Base-by-base conservation (phyloP, 2,888 invertebrate species). In the Drosophila nigritarsus region DNA sequence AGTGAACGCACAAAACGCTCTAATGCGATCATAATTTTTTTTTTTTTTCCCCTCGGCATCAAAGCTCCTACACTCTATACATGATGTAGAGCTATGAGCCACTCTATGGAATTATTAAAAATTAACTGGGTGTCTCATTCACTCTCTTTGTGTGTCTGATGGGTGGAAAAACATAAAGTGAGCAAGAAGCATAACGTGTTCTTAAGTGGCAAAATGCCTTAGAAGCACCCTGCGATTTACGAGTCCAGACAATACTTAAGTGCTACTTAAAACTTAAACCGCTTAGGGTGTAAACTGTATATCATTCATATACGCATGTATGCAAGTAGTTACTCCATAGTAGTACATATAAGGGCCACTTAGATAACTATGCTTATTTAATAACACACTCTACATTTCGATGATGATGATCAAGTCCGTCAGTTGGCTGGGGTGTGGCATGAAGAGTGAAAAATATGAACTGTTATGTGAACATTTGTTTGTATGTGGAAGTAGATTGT, bases 321-420 rank as follows among this genome's bases (percentile, higher is more conserved):
- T 65, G 61, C 65, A 58, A 49, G 24, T 24, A 54, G 42, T 62
- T 73, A 62, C 42, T 55, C 24, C 15, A 24, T 15, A 2, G 45
- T 2, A 68, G 9, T 65, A 68, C 20, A 38, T 63, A 51, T 58
- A 73, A 49, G 59, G 24, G 18, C 67, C 83, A 77, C 75, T 90
- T 85, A 84, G 76, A 80, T 77, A 70, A 68, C 73, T 73, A 59
- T 62, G 63, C 66, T 64, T 67, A 62, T 85, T 74, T 74, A 75
- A 87, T 78, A 86, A 77, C 66, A 71, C 66, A 73, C 73, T 84
- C 89, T 91, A 91, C 65, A 88, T 83, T 84, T 91, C 91, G 81
- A 91, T 88, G 73, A 91, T 91, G 80, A 91, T 91, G 73, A 90
- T 78, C 75, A 91, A 80, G 82, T 91, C 83, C 73, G 79, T 80